phyloP scores from a whole-genome alignment of 2,113 vertebrate species.

The Desmodus rotundus region DNA sequence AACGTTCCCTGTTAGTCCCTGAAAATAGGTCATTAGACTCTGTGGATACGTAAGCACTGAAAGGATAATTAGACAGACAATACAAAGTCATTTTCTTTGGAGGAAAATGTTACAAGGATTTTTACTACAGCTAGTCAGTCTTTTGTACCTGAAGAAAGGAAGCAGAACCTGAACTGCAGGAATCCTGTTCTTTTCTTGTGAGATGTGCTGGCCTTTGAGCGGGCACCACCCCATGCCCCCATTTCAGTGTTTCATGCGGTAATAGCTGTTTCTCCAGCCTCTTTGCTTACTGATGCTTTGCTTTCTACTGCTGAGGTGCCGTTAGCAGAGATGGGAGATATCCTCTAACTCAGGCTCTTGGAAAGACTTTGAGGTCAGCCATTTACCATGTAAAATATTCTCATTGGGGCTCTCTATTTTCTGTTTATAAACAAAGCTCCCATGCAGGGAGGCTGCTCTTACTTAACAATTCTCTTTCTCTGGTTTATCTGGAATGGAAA shows the following conservation, averaged over 20 bases:
- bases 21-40: background rate
- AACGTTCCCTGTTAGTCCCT: background rate
- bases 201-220: background rate
- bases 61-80: background rate
- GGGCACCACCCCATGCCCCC: background rate
- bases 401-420: background rate
- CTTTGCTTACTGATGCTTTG: background rate
- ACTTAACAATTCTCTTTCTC: conserved; percentile 15
- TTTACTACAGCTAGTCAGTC: background rate
- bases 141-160: background rate
- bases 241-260: background rate
- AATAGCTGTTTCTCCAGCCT: background rate
- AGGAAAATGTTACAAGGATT: background rate
- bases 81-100: background rate
- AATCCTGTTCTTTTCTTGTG: background rate
- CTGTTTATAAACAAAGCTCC: conserved; percentile 19
- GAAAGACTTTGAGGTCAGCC: conserved; percentile 2
- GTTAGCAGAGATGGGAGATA: background rate
- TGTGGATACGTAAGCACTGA: background rate
- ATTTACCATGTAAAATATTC: background rate
- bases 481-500: conserved; percentile 55
- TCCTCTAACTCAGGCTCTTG: background rate
- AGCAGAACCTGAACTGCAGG: background rate
- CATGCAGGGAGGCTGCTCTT: background rate
- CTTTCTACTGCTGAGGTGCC: background rate